A percentile compares a stretch with the other conserved stretches of the same genome.
These are phyloP conservation scores for Zosterops lateralis DNA, from an alignment of 2,113 vertebrate genomes.

Conservation along the genomic window DNA sequence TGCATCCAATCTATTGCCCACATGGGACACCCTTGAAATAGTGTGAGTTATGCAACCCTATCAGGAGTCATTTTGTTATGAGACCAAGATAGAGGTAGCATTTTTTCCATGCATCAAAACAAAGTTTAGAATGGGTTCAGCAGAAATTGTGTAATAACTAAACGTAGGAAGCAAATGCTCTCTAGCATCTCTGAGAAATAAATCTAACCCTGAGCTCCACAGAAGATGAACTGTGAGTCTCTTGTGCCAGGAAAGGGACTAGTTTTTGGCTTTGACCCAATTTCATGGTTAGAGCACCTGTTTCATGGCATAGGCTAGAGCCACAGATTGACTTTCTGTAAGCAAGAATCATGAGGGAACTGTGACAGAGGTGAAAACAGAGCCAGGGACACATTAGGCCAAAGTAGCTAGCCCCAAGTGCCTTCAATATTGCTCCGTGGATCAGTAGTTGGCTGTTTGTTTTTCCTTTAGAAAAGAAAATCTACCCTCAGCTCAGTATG, in stretches of 20 bases:
- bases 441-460: accelerated
- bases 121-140: not conserved
- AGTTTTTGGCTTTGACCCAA: not conserved
- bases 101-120: not conserved
- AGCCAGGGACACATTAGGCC: not conserved
- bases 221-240: not conserved
- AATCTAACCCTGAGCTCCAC: not conserved
- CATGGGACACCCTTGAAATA: slow-evolving; percentile 44
- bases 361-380: not conserved
- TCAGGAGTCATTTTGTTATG: slow-evolving; percentile 13
- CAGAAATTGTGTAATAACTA: not conserved
- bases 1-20: slow-evolving; percentile 36
- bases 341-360: not conserved
- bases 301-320: not conserved
- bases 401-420: not conserved
- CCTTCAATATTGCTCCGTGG: not conserved
- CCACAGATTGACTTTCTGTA: not conserved
- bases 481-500: not conserved
- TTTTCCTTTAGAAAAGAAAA: not conserved
- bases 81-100: not conserved
- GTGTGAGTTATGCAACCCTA: slow-evolving; percentile 10
- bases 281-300: not conserved
- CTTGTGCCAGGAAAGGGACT: not conserved
- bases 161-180: not conserved
- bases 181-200: not conserved